These are phyloP conservation scores for Melipona bicolor DNA, from an alignment of 2,888 invertebrate species.

Conservation along the genomic window DNA sequence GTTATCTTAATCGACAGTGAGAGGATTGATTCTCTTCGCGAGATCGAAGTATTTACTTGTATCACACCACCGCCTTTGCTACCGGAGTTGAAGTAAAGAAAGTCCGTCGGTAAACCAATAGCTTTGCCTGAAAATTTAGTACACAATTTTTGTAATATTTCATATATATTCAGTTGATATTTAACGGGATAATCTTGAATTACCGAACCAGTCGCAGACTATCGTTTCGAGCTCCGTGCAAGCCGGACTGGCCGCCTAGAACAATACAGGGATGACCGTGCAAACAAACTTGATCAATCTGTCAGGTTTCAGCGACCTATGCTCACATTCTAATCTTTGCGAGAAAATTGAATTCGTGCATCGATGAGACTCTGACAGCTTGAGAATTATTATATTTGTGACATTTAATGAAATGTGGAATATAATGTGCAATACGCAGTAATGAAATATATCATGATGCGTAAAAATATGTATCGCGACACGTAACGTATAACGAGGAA, in stretches of 20 bases:
- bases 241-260: constrained; percentile 97
- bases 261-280: constrained; percentile 70
- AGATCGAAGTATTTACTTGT: constrained; percentile 87
- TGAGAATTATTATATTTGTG: background rate
- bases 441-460: no score
- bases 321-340: background rate
- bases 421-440: no score
- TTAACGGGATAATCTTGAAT: constrained; percentile 61
- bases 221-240: constrained; percentile 98
- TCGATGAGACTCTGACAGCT: background rate
- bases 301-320: constrained; percentile 43
- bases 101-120: constrained; percentile 96
- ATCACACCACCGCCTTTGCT: constrained; percentile 97
- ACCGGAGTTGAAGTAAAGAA: constrained; percentile 92
- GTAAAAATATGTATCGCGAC: no score
- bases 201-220: constrained; percentile 97
- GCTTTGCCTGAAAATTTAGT: constrained; percentile 88
- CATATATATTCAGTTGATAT: background rate
- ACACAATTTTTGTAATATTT: background rate
- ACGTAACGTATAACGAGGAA: background rate
- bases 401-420: no score
- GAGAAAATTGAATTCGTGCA: background rate
- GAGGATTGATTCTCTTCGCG: background rate
- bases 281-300: constrained; percentile 61
- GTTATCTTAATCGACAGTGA: no score